Conservation (phyloP, 2,797 vertebrate genomes). For the Trichosurus vulpecula region DNA sequence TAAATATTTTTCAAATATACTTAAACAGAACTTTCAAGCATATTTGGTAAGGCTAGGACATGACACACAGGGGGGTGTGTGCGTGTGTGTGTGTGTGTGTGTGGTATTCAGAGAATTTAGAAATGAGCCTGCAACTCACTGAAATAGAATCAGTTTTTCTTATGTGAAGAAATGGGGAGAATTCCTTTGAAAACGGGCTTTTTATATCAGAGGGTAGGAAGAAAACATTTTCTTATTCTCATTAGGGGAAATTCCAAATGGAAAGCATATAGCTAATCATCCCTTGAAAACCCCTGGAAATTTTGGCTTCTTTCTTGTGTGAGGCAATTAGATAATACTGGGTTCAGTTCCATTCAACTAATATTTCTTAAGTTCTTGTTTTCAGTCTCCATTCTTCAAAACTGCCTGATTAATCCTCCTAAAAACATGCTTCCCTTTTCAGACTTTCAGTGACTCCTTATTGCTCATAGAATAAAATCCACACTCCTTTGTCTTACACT, state of each 20-base stretch:
- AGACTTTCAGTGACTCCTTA: not conserved
- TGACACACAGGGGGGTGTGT: not conserved
- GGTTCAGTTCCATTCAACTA: not conserved
- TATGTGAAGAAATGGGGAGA: slow-evolving; percentile 9
- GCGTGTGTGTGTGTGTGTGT: not conserved
- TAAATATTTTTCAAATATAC: not conserved
- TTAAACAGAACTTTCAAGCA: slow-evolving; percentile 6
- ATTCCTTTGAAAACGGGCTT: not conserved
- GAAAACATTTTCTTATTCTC: not conserved
- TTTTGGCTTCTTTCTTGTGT: not conserved
- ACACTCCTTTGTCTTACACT: not conserved
- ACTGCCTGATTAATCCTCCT: not conserved
- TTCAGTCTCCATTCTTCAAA: not conserved
- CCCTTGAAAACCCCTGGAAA: slow-evolving; percentile 14
- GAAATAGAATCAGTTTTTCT: slow-evolving; percentile 10
- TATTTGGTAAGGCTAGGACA: slow-evolving; percentile 25
- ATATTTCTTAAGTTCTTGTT: not conserved
- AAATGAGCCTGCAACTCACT: not conserved
- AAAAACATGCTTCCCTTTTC: not conserved
- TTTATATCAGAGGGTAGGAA: not conserved
- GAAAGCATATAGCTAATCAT: not conserved
- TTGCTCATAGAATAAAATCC: not conserved
- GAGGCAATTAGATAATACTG: not conserved
- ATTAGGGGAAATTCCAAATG: not conserved
- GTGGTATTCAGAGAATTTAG: slow-evolving; percentile 11